phyloP scores from a whole-genome alignment of 2,113 vertebrate species.

The Macrotis lagotis region DNA sequence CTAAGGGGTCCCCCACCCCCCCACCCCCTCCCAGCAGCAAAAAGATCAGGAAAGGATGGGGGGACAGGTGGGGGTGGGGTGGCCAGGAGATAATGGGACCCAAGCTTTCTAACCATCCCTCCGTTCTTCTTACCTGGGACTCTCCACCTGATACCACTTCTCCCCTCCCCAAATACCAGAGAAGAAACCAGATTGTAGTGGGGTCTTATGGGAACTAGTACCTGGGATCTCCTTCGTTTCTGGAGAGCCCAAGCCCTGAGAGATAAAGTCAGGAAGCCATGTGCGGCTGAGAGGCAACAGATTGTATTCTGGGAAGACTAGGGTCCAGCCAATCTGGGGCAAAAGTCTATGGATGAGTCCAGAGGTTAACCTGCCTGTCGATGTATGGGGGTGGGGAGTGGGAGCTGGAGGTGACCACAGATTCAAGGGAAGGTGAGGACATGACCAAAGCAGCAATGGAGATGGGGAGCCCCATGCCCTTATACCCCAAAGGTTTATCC shows the following conservation, averaged over 20 bases:
- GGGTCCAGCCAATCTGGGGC: conserved; percentile 90
- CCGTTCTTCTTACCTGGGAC: not conserved
- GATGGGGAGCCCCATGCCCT: not conserved
- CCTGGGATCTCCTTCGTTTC: not conserved
- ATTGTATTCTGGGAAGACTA: conserved; percentile 88
- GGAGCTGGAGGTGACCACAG: not conserved
- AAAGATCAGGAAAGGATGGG: too few species aligned
- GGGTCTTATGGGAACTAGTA: not conserved
- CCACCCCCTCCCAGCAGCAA: too few species aligned
- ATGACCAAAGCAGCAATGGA: not conserved
- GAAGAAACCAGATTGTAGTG: not conserved
- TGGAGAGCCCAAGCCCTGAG: not conserved
- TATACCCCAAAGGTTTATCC: not conserved
- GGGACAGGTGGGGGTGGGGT: not conserved
- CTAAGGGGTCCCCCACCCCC: too few species aligned
- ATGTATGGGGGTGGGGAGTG: conserved; percentile 12
- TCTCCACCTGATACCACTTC: not conserved
- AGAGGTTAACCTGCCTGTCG: conserved; percentile 86
- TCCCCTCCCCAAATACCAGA: not conserved
- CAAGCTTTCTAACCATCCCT: not conserved
- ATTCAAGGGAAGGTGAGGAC: too few species aligned
- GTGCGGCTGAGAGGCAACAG: not conserved
- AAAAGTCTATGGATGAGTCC: conserved; percentile 96
- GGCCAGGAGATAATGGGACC: not conserved
- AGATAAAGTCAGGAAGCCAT: not conserved